phyloP scores from a whole-genome alignment of 1,140 invertebrate species.

The Apis mellifera region DNA sequence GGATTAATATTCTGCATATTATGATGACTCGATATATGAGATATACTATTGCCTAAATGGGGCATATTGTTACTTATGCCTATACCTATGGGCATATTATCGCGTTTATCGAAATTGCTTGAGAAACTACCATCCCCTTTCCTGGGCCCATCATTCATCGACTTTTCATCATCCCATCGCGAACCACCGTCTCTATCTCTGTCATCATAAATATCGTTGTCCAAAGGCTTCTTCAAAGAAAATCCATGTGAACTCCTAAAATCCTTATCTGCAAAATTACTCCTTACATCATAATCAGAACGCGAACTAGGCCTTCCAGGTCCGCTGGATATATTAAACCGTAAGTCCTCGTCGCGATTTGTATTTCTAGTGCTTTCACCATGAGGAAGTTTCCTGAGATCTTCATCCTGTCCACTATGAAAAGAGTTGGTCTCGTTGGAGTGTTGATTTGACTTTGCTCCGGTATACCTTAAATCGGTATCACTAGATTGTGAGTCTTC shows the following conservation, averaged over 20 bases:
- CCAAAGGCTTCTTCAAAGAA: conserved; percentile 55
- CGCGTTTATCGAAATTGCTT: conserved; percentile 70
- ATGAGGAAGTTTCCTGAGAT: conserved; percentile 55
- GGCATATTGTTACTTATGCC: conserved; percentile 62
- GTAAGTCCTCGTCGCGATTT: conserved; percentile 65
- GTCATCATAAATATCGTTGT: conserved; percentile 65
- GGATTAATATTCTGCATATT: conserved; percentile 75
- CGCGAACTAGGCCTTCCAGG: conserved; percentile 63
- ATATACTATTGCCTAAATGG: conserved; percentile 54
- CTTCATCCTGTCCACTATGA: conserved; percentile 62
- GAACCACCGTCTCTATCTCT: conserved; percentile 65
- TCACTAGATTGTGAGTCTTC: conserved; percentile 74
- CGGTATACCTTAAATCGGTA: conserved; percentile 68
- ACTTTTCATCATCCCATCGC: conserved; percentile 72
- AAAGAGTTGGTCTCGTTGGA: conserved; percentile 46
- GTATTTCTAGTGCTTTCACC: conserved; percentile 37
- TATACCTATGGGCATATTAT: conserved; percentile 54
- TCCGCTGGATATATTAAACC: conserved; percentile 58
- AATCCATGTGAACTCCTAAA: conserved; percentile 61
- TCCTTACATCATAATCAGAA: conserved; percentile 61
- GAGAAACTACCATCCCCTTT: conserved; percentile 47
- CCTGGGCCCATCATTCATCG: conserved; percentile 47
- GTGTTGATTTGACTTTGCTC: conserved; percentile 48
- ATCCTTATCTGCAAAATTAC: conserved; percentile 68
- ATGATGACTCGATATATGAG: conserved; percentile 70